These are phyloP conservation scores for Salpingus planirostris DNA, from an alignment of 2,888 invertebrate genomes.

Conservation along the genomic window DNA sequence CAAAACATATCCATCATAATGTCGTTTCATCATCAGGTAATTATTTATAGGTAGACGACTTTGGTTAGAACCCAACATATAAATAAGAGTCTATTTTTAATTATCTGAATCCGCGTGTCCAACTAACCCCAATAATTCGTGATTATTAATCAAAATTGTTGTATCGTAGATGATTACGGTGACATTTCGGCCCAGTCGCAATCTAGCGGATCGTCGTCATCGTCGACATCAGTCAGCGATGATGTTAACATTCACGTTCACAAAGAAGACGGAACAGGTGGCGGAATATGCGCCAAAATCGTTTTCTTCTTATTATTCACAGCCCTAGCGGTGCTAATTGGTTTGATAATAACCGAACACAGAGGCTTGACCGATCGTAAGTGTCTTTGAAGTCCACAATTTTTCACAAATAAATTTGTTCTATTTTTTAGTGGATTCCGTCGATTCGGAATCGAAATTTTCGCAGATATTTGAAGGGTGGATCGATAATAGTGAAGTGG, in stretches of 20 bases:
- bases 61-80: no score
- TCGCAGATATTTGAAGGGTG: slow-evolving; percentile 71
- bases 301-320: slow-evolving; percentile 70
- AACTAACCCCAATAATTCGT: neutral
- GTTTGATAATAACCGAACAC: slow-evolving; percentile 70
- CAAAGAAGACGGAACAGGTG: slow-evolving; percentile 68
- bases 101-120: slow-evolving; percentile 9
- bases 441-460: slow-evolving; percentile 57
- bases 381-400: slow-evolving; percentile 32
- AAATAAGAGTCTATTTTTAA: slow-evolving; percentile 23
- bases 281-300: slow-evolving; percentile 76
- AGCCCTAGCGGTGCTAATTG: slow-evolving; percentile 62
- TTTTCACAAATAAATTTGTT: neutral
- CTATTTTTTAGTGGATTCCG: slow-evolving; percentile 46
- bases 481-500: slow-evolving; percentile 56
- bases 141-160: slow-evolving; percentile 21
- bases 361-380: slow-evolving; percentile 70
- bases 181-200: slow-evolving; percentile 35
- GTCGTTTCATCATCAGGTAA: no score
- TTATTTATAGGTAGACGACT: neutral
- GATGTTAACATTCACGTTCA: slow-evolving; percentile 71
- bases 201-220: no score
- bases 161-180: neutral
- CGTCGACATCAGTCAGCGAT: slow-evolving; percentile 38
- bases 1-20: no score